phyloP scores from a whole-genome alignment of 2,888 invertebrate species.

The Chloroclysta siterata region DNA sequence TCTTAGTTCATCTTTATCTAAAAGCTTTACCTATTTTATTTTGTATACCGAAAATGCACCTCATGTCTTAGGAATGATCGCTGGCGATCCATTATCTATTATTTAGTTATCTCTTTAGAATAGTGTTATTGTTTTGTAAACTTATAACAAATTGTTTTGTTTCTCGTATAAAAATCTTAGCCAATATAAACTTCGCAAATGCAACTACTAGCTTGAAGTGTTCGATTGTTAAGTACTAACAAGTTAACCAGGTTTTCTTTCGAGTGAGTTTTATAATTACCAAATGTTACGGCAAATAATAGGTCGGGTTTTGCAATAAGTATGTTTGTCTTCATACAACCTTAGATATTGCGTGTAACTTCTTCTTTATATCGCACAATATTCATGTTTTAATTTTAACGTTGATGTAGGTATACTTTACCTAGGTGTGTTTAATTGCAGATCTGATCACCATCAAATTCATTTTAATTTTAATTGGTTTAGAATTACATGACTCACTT shows the following conservation, averaged over 20 bases:
- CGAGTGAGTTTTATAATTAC: conserved; percentile 56
- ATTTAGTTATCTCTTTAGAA: conserved; percentile 77
- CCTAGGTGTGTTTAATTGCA: conserved; percentile 34
- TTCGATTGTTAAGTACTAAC: conserved; percentile 78
- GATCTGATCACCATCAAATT: conserved; percentile 44
- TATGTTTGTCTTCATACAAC: conserved; percentile 46
- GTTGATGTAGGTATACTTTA: conserved; percentile 24
- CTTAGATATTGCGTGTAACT: conserved; percentile 56
- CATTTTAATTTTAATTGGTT: conserved; percentile 10
- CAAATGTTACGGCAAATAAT: conserved; percentile 49
- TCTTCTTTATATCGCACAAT: conserved; percentile 63
- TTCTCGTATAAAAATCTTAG: conserved; percentile 63
- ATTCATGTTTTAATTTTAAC: conserved; percentile 48
- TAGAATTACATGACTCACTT: conserved; percentile 18
- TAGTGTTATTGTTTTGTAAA: conserved; percentile 70
- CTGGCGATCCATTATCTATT: conserved; percentile 71
- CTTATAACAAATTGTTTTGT: conserved; percentile 64
- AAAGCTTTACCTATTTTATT: conserved; percentile 75
- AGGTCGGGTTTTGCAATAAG: conserved; percentile 82
- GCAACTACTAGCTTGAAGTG: conserved; percentile 80
- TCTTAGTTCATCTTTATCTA: conserved; percentile 60
- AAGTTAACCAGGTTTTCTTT: conserved; percentile 74
- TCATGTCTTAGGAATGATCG: conserved; percentile 79
- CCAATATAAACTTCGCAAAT: conserved; percentile 69
- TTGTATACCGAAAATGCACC: conserved; percentile 75